Conservation (phyloP, 2,888 invertebrate genomes). For the Slavum lentiscoides region DNA sequence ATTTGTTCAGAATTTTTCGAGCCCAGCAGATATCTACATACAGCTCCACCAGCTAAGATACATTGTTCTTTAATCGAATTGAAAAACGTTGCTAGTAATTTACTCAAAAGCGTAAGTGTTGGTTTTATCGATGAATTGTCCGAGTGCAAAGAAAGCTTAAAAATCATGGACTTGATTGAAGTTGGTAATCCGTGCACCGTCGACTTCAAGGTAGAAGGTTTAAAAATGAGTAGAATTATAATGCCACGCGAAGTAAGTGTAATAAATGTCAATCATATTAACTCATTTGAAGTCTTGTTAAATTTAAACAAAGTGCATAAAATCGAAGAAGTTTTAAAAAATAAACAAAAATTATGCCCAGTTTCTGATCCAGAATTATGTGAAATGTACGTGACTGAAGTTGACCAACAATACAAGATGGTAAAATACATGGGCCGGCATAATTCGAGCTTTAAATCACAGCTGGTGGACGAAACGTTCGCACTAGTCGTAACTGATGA, state of each 20-base stretch:
- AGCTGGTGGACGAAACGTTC: neutral
- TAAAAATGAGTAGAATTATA: neutral
- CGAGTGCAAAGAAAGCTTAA: neutral
- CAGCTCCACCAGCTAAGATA: conserved; percentile 7
- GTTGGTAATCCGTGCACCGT: neutral
- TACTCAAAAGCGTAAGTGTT: neutral
- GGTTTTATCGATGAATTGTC: conserved; percentile 3
- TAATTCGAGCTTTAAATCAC: neutral
- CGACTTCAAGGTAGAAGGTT: neutral
- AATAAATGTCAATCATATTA: neutral
- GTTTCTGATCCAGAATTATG: neutral
- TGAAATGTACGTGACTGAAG: neutral
- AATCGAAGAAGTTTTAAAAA: neutral
- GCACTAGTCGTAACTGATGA: neutral
- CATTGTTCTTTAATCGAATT: neutral
- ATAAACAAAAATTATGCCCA: neutral
- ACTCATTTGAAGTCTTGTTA: neutral
- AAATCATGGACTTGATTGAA: neutral
- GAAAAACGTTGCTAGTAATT: too few relatives aligned
- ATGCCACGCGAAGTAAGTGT: neutral
- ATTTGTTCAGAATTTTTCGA: conserved; percentile 13
- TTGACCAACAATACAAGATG: neutral
- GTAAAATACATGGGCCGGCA: neutral
- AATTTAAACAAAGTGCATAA: too few relatives aligned
- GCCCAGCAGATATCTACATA: neutral